Evolutionary conservation across 64 coral and sea anemone genomes (phyloP).

Genomic region (Exaiptasia diaphana): DNA sequence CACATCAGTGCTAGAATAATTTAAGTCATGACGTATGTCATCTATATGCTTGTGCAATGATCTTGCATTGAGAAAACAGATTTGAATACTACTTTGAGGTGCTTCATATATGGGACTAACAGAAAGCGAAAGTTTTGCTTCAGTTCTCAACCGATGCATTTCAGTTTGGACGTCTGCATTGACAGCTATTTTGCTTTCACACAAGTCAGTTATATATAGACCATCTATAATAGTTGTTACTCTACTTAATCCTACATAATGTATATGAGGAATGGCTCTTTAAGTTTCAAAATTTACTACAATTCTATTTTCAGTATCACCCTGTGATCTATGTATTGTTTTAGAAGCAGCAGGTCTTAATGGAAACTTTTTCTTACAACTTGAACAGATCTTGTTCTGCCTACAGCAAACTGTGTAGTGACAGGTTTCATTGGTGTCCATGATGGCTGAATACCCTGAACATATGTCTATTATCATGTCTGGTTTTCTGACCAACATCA

Average conservation of each 20-base stretch:
- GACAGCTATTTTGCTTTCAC: conserved; percentile 17
- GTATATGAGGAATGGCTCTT: conserved; percentile 24
- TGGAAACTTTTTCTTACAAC: conserved; percentile 55
- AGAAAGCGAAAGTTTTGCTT: not conserved
- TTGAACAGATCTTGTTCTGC: not conserved
- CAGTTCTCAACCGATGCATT: not conserved
- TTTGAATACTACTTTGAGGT: not conserved
- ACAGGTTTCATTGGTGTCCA: conserved; percentile 47
- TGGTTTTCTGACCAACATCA: conserved; percentile 30
- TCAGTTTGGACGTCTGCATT: not conserved
- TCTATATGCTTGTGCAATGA: not conserved
- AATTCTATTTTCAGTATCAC: conserved; percentile 22
- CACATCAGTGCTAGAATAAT: conserved; percentile 15
- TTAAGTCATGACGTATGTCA: conserved; percentile 18
- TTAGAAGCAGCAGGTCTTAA: conserved; percentile 34
- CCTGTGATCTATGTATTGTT: conserved; percentile 45
- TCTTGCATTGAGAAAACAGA: not conserved
- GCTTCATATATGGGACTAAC: not conserved
- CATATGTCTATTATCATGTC: conserved; percentile 26
- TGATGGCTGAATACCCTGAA: conserved; percentile 9
- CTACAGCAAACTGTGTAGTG: conserved; percentile 36
- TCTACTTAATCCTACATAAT: conserved; percentile 13
- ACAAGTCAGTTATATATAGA: conserved; percentile 8
- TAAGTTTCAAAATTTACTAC: conserved; percentile 9
- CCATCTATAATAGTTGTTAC: conserved; percentile 33